phyloP scores from a whole-genome alignment of 92 coral and sea anemone genomes.

The Zoanthus solanderi region DNA sequence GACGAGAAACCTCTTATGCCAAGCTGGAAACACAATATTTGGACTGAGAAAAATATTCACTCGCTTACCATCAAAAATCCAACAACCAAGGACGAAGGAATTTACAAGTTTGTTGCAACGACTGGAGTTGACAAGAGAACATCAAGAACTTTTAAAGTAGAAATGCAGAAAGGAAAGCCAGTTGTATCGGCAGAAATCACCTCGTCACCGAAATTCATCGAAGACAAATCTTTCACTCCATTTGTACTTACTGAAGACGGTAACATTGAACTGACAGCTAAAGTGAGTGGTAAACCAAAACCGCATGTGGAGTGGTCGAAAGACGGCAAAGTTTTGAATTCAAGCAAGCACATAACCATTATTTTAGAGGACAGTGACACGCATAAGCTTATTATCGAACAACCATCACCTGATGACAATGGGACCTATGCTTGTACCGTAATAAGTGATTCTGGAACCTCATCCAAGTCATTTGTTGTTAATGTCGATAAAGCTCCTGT shows the following conservation, averaged over 20 bases:
- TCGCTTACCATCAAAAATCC: slow-evolving; percentile 74
- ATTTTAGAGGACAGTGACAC: slow-evolving; percentile 50
- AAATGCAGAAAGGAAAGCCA: slow-evolving; percentile 46
- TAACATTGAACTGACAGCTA: slow-evolving; percentile 56
- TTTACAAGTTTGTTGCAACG: slow-evolving; percentile 78
- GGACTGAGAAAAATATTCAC: slow-evolving; percentile 73
- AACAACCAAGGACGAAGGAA: slow-evolving; percentile 72
- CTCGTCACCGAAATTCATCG: slow-evolving; percentile 35
- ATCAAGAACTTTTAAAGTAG: slow-evolving; percentile 48
- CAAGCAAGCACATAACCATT: slow-evolving; percentile 37
- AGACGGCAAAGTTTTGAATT: slow-evolving; percentile 60
- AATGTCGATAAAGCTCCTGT: slow-evolving; percentile 36
- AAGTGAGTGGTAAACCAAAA: slow-evolving; percentile 58
- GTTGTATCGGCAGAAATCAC: slow-evolving; percentile 27
- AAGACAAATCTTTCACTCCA: slow-evolving; percentile 43
- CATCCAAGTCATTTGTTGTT: slow-evolving; percentile 62
- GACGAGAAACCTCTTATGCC: slow-evolving; percentile 79
- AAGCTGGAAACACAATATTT: slow-evolving; percentile 65
- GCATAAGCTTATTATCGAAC: slow-evolving; percentile 57
- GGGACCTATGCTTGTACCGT: slow-evolving; percentile 82
- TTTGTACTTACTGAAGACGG: slow-evolving; percentile 54
- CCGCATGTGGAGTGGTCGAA: slow-evolving; percentile 64
- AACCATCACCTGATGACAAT: slow-evolving; percentile 69
- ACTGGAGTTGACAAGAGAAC: slow-evolving; percentile 55
- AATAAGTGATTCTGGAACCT: slow-evolving; percentile 79